Conservation (phyloP, 1,140 invertebrate genomes). For the Callitettix versicolor region DNA sequence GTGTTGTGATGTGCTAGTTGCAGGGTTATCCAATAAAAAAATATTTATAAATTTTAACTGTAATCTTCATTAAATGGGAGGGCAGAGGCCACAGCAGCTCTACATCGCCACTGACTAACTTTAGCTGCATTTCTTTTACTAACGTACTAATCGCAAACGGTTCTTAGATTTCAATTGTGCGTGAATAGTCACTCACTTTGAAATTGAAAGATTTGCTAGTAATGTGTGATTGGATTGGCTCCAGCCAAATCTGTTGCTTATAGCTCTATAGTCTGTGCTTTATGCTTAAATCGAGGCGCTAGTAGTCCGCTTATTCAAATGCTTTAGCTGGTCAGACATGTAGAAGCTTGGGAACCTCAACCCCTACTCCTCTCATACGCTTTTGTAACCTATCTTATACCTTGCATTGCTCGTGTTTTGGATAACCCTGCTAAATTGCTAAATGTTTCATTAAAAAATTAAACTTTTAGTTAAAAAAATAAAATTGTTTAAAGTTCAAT, state of each 20-base stretch:
- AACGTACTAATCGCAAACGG: slow-evolving; percentile 4
- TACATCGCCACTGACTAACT: slow-evolving; percentile 18
- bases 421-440: slow-evolving; percentile 37
- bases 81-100: slow-evolving; percentile 7
- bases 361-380: slow-evolving; percentile 12
- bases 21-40: slow-evolving; percentile 41
- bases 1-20: slow-evolving; percentile 33
- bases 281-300: slow-evolving; percentile 17
- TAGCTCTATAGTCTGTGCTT: slow-evolving; percentile 15
- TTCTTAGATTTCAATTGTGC: background rate
- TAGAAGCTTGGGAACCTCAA: slow-evolving; percentile 23
- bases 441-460: slow-evolving; percentile 11
- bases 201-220: background rate
- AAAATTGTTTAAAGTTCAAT: background rate
- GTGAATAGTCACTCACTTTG: slow-evolving; percentile 4
- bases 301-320: slow-evolving; percentile 16
- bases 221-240: no score
- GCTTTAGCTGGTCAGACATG: slow-evolving; percentile 23
- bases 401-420: slow-evolving; percentile 29
- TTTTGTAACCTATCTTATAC: slow-evolving; percentile 11
- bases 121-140: slow-evolving; percentile 19
- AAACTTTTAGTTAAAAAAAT: background rate
- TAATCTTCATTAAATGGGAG: no score
- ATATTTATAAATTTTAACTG: no score
- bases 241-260: no score